Evolutionary conservation across 2,113 vertebrate species (phyloP), one percentile per base, ranked within the genome.

Genomic region (Paraplagusia blochii): DNA sequence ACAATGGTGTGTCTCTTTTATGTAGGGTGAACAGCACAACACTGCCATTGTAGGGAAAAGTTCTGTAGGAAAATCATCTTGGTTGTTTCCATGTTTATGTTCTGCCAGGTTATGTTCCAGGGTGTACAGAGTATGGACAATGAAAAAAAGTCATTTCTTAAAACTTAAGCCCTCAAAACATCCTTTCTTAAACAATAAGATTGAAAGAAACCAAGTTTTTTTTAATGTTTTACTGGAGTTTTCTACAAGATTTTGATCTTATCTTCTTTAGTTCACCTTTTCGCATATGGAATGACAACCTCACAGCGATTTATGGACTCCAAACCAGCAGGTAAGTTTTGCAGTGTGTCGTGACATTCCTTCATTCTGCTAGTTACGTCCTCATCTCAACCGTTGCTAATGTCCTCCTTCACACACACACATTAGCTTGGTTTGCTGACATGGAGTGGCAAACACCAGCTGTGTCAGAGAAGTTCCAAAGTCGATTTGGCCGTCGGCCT

Each of bases 391-490:
- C 13, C 50, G 34, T 49, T 65, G 40, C 40, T 9, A 0, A 71
- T 61, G 50, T 76, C 44, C 19, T 60, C 12, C 70, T 63, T 74
- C 46, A 34, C 29, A 53, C 64, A 69, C 69, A 29, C 46, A 35
- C 46, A 45, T 57, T 50, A 85, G 83, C 68, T 57, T 82, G 67
- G 17, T 84, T 90, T 79, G 53, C 45, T 83, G 85, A 93, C 69
- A 90, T 90, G 53, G 92, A 95, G 74, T 98, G 95, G 93, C 92
- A 93, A 79, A 94, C 93, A 0, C 92, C 92, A 1, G 81, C 85
- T 73, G 72, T 93, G 67, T 94, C 93, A 0, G 85, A 88, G 63
- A 92, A 90, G 83, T 91, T 89, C 74, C 92, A 94, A 80, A 93
- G 90, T 74, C 88, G 84, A 0, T 87, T 89, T 72, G 90, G 93